phyloP scores from a whole-genome alignment of 2,797 vertebrate genomes.

The Atherinosoma microstoma region DNA sequence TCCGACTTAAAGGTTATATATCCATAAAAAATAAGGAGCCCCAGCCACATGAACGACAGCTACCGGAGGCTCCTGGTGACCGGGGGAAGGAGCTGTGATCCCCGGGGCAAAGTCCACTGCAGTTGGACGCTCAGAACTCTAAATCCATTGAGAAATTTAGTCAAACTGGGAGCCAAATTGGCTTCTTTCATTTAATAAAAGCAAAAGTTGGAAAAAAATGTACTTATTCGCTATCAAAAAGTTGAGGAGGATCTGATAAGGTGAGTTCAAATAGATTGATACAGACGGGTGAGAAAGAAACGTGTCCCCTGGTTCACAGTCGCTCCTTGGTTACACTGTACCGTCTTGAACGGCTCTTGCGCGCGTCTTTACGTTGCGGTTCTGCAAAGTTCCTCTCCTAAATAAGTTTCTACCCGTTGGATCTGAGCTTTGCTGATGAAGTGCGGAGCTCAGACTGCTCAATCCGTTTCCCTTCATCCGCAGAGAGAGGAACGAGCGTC shows the following conservation, averaged over 20 bases:
- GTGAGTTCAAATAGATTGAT: not conserved
- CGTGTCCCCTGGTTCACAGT: conserved; percentile 27
- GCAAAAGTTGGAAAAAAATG: not conserved
- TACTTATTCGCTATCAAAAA: not conserved
- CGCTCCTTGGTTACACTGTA: conserved; percentile 1
- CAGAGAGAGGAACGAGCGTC: conserved; percentile 31
- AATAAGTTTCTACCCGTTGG: conserved; percentile 1
- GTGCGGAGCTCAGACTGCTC: conserved; percentile 38
- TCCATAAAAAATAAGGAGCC: conserved; percentile 66
- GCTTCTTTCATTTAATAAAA: not conserved
- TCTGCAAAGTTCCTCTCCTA: conserved; percentile 3
- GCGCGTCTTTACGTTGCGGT: conserved; percentile 72
- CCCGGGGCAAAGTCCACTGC: conserved; percentile 75
- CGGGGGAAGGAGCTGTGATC: conserved; percentile 45
- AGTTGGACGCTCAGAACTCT: conserved; percentile 47
- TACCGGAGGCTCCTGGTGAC: conserved; percentile 44
- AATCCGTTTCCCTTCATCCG: conserved; percentile 11
- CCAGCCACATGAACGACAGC: conserved; percentile 56
- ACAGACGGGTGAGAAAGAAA: not conserved
- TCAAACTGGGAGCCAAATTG: not conserved
- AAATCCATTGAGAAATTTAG: conserved; percentile 62
- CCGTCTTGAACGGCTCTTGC: conserved; percentile 22
- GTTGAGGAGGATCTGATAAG: conserved; percentile 10
- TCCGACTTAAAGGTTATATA: conserved; percentile 62
- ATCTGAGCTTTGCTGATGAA: conserved; percentile 30